phyloP scores from a whole-genome alignment of 2,888 invertebrate species.

The Taenaris catops region DNA sequence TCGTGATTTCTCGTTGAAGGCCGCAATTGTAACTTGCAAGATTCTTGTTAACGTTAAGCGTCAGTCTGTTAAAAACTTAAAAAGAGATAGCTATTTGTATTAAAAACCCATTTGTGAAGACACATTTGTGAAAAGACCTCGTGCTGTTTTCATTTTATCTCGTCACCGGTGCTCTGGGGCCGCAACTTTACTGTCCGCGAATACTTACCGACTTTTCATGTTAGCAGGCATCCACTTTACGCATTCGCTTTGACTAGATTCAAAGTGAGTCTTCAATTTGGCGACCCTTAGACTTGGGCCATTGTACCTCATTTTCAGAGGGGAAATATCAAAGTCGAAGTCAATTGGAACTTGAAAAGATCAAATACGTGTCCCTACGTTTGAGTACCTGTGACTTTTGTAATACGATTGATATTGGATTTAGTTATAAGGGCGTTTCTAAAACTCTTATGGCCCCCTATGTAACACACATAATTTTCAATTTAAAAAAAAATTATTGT shows the following conservation, averaged over 20 bases:
- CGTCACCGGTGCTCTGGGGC: not conserved
- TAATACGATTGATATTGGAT: conserved; percentile 30
- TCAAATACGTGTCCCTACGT: conserved; percentile 53
- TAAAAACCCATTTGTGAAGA: no score
- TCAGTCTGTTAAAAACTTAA: no score
- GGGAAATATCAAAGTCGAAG: conserved; percentile 65
- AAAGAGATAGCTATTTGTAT: no score
- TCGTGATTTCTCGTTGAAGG: no score
- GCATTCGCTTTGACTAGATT: conserved; percentile 52
- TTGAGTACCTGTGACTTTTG: conserved; percentile 51
- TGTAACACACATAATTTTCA: no score
- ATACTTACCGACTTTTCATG: conserved; percentile 24
- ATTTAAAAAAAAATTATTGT: no score
- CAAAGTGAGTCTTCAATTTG: conserved; percentile 52
- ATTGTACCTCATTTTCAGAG: conserved; percentile 47
- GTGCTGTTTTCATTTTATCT: not conserved
- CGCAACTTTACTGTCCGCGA: conserved; percentile 1
- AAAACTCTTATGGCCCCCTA: no score
- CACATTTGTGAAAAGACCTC: no score
- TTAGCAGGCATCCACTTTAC: conserved; percentile 23
- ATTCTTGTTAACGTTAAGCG: no score
- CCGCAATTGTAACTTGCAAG: no score
- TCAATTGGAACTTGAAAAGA: conserved; percentile 72
- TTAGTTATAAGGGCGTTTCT: conserved; percentile 13
- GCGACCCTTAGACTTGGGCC: conserved; percentile 38